Base-by-base conservation (phyloP, 1,140 invertebrate genomes). In the Hyposmocoma kahamanoa region DNA sequence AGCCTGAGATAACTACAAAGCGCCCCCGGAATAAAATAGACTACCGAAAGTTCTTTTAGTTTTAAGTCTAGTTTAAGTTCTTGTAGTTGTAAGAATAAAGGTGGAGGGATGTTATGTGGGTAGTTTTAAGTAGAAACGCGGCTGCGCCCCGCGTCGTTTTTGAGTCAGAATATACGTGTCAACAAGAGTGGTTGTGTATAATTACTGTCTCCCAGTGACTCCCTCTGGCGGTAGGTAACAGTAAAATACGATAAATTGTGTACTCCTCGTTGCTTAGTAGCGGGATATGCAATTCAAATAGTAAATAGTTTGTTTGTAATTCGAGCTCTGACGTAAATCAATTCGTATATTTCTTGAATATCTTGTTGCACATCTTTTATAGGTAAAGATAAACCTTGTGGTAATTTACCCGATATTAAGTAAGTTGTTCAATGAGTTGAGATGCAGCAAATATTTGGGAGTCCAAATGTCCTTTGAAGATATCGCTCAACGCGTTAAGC, bases 381-480 rank as follows among this genome's bases (percentile, higher is more conserved):
- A 8, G 42, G 42, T 10, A 43, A 18, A n/a, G 24, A 26, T 26
- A 43, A 26, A 10, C 42, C 24, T 13, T 24, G 13, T 26, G 42
- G 6, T 15, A 43, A 6, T 26, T 28, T 43, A 8, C 11, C 42
- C 3, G 21, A 26, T 17, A 43, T 43, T 5, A 43, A 5, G n/a
- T 11, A 10, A 43, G 24, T 24, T 43, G 42, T 15, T 26, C 6
- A n/a, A 28, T 26, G 9, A 43, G 42, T 43, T 43, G 42, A 2
- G n/a, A 3, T 13, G 24, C 11, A 1, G 42, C 10, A 0, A 43
- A 28, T 13, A 43, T 13, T 26, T 43, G 24, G n/a, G n/a, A 8
- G 22, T 43, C 42, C 11, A 43, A 43, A 15, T 43, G 42, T 18
- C 42, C 42, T 1, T 28, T 43, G 13, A 26, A 18, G 9, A 43